These are phyloP conservation scores for Globicephala melas DNA, from an alignment of 2,113 vertebrate species.

Conservation along the genomic window DNA sequence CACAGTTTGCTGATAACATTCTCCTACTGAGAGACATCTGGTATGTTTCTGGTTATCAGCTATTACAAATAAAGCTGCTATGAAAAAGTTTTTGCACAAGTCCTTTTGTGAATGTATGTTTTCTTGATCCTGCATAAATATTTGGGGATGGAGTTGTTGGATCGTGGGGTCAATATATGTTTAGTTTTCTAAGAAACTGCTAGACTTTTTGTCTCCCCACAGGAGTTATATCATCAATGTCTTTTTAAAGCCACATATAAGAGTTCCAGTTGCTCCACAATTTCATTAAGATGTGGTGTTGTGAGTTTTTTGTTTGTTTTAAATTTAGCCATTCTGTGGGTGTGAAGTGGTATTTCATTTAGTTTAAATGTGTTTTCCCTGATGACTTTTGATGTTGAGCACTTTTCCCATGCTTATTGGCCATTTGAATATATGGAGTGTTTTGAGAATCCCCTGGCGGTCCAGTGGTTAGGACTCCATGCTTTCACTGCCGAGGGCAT, in stretches of 20 bases:
- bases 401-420: not conserved
- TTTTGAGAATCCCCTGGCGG: not conserved
- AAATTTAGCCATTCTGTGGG: not conserved
- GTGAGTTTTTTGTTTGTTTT: not conserved
- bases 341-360: not conserved
- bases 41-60: not conserved
- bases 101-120: not conserved
- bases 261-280: not conserved
- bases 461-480: too few relatives aligned
- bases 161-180: not conserved
- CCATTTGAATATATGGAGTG: not conserved
- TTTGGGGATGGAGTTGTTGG: not conserved
- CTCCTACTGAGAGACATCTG: not conserved
- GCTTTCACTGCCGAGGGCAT: too few relatives aligned
- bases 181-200: not conserved
- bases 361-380: not conserved
- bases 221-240: not conserved
- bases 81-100: not conserved
- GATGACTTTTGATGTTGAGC: not conserved
- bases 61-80: not conserved
- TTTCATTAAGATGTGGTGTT: not conserved
- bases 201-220: not conserved
- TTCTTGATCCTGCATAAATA: not conserved
- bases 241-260: not conserved
- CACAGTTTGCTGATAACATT: not conserved